A percentile compares a stretch with the other conserved stretches of the same genome.
Evolutionary conservation across 1,140 invertebrate species (phyloP).

Genomic region (Acromyrmex echinatior): DNA sequence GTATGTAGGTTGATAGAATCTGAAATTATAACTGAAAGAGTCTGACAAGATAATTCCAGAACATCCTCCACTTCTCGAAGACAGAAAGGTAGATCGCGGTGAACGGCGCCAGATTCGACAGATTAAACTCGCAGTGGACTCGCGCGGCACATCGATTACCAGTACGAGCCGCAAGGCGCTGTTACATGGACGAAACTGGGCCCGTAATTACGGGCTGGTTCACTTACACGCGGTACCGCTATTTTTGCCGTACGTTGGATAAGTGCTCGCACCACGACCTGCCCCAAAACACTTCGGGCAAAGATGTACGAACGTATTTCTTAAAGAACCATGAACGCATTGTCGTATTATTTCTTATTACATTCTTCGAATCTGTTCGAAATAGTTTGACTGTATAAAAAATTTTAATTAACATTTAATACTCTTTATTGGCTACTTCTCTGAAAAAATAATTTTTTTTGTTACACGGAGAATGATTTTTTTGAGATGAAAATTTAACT

Average conservation of each 20-base stretch:
- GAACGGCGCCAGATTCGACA: conserved; percentile 20
- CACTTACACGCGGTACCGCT: conserved; percentile 58
- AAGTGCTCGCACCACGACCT: conserved; percentile 43
- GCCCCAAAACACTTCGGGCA: conserved; percentile 30
- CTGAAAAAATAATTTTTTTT: background rate
- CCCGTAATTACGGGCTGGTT: conserved; percentile 41
- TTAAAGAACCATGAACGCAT: background rate
- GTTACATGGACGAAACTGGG: conserved; percentile 52
- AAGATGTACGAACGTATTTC: background rate
- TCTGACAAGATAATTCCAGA: background rate
- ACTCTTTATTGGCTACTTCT: background rate
- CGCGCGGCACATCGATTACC: conserved; percentile 43
- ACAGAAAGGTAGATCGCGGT: background rate
- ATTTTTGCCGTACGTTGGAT: conserved; percentile 56
- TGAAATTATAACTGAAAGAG: conserved; percentile 8
- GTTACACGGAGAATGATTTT: background rate
- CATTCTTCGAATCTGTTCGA: background rate
- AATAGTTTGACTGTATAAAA: background rate
- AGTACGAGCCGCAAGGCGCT: conserved; percentile 39
- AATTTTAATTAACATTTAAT: conserved; percentile 7
- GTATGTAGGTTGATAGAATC: background rate
- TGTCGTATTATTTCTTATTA: background rate
- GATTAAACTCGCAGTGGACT: conserved; percentile 27
- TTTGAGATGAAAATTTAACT: too few species aligned
- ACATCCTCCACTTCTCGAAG: background rate